Percentiles rank a stretch among this genome's conserved stretches.
Evolutionary conservation across 2,888 invertebrate genomes (phyloP).

Genomic region (Netelia virgata): DNA sequence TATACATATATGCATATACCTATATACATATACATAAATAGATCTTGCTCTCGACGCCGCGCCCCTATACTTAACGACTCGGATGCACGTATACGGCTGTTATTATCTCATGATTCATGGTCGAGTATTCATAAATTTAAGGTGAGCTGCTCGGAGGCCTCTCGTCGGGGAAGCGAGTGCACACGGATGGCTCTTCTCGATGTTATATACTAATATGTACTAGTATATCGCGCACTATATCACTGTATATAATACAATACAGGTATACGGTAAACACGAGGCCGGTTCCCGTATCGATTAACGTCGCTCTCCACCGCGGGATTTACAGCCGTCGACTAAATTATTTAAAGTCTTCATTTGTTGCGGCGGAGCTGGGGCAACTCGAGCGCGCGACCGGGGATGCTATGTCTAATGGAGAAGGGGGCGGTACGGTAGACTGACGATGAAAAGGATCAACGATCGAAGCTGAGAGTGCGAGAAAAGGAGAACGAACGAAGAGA

Average conservation of each 20-base stretch:
- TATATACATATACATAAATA: constrained; percentile 23
- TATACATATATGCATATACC: constrained; percentile 38
- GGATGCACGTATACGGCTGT: constrained; percentile 73
- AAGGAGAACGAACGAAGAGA: not conserved
- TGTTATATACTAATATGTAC: constrained; percentile 16
- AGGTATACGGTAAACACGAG: constrained; percentile 33
- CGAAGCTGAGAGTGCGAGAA: constrained; percentile 10
- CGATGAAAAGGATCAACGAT: constrained; percentile 28
- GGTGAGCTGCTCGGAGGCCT: constrained; percentile 62
- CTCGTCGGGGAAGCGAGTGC: constrained; percentile 48
- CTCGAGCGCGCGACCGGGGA: constrained; percentile 36
- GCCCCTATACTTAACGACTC: constrained; percentile 68
- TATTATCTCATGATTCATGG: constrained; percentile 83
- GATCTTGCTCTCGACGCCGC: constrained; percentile 55
- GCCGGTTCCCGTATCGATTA: constrained; percentile 80
- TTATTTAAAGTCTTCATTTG: constrained; percentile 84
- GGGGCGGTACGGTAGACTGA: not conserved
- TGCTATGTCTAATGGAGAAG: constrained; percentile 43
- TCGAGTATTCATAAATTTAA: constrained; percentile 81
- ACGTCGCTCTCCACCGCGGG: constrained; percentile 79
- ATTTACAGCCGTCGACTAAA: constrained; percentile 82
- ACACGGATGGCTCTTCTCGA: constrained; percentile 33
- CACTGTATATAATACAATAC: constrained; percentile 6
- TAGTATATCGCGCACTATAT: constrained; percentile 15
- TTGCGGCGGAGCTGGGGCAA: constrained; percentile 69